phyloP scores from a whole-genome alignment of 2,113 vertebrate species.

The Xenopus borealis region DNA sequence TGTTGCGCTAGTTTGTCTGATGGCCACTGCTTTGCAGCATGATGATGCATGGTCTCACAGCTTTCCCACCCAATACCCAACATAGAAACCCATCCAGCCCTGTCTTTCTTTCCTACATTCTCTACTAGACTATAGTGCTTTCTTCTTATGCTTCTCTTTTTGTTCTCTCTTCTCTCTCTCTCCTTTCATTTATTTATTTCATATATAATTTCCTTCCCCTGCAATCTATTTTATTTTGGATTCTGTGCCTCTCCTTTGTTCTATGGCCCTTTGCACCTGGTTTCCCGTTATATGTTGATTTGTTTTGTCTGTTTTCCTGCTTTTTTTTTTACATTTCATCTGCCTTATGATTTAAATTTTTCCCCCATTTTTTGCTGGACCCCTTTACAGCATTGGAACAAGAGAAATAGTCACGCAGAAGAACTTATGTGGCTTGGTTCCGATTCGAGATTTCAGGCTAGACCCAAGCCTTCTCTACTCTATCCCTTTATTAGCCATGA shows the following conservation, averaged over 20 bases:
- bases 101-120: slow-evolving; percentile 66
- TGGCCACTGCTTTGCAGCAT: slow-evolving; percentile 64
- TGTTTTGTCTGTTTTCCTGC: slow-evolving; percentile 27
- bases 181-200: slow-evolving; percentile 61
- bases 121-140: slow-evolving; percentile 70
- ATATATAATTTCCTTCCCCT: slow-evolving; percentile 64
- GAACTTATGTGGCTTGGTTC: slow-evolving; percentile 97
- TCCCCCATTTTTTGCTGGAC: slow-evolving; percentile 50
- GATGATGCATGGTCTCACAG: slow-evolving; percentile 67
- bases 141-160: slow-evolving; percentile 83
- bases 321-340: slow-evolving; percentile 24
- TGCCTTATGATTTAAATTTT: slow-evolving; percentile 10
- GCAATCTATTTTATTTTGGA: slow-evolving; percentile 48
- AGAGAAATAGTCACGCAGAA: slow-evolving; percentile 98
- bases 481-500: slow-evolving; percentile 91
- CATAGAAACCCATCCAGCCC: slow-evolving; percentile 79
- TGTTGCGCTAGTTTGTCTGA: slow-evolving; percentile 72
- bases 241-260: slow-evolving; percentile 53
- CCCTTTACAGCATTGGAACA: slow-evolving; percentile 94
- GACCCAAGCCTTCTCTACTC: slow-evolving; percentile 97
- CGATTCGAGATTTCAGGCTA: slow-evolving; percentile 92
- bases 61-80: slow-evolving; percentile 63
- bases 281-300: slow-evolving; percentile 48
- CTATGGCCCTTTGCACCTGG: slow-evolving; percentile 54
- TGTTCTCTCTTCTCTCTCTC: slow-evolving; percentile 68